Evolutionary conservation across 2,797 vertebrate species (phyloP).

Genomic region (Tolypeutes matacus): DNA sequence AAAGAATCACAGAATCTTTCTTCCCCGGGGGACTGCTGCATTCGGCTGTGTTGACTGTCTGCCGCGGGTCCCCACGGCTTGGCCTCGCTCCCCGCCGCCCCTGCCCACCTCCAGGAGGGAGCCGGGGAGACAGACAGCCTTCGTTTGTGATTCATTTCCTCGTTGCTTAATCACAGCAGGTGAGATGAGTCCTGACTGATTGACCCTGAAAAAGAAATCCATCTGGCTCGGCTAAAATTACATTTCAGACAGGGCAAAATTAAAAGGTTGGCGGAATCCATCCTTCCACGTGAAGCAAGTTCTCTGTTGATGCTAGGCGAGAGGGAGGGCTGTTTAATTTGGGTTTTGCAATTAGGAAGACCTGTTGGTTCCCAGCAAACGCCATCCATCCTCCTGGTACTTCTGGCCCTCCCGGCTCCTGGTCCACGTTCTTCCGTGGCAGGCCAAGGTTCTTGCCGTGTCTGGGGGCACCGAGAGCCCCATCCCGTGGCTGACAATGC

Average conservation of each 20-base stretch:
- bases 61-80: neutral
- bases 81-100: fast-evolving
- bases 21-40: neutral
- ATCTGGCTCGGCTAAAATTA: neutral
- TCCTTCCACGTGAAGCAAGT: neutral
- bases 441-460: neutral
- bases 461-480: neutral
- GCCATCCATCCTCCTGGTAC: neutral
- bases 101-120: neutral
- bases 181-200: neutral
- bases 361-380: fast-evolving
- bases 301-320: neutral
- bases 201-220: neutral
- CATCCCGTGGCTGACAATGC: fast-evolving
- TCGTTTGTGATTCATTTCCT: neutral
- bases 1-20: neutral
- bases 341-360: neutral
- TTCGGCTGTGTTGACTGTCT: neutral
- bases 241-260: constrained; percentile 19
- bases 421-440: neutral
- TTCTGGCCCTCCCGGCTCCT: fast-evolving
- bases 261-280: neutral
- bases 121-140: neutral
- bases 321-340: neutral
- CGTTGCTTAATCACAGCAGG: neutral